Base-by-base conservation (phyloP, 2,797 vertebrate species). In the Xenops minutus region DNA sequence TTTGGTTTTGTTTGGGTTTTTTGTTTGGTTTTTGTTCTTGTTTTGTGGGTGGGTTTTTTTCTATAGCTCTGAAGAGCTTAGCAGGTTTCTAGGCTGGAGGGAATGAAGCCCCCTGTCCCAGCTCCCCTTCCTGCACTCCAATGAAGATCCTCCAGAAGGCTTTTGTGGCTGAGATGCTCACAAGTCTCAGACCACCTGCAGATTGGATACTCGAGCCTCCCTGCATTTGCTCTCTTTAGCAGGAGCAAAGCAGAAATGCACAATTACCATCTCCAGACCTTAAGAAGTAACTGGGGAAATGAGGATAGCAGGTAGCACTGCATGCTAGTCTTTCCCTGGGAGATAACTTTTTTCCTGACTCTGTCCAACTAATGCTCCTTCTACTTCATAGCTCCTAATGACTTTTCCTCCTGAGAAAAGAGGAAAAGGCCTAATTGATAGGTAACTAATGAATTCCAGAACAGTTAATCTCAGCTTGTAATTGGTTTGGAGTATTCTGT, bases 31-130 rank as follows among this genome's bases (percentile, higher is more conserved):
- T 52, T 59, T 18, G 19, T 41, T 59, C 23, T 21, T 41, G 27
- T 19, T 52, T 52, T 52, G 48, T 39, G 13, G 20, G 43, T 24
- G 32, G 39, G 3, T 24, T 54, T 52, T 24, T 39, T 61, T 64
- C 62, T 39, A 14, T 34, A 73, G 26, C 36, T 44, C 36, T 68
- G 46, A 72, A 92, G 39, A 66, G 17, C 41, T 93, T 0, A 0
- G 30, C 49, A 74, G 48, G 64, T 95, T 96, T 94, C 86, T 85
- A 77, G 84, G 64, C 78, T 89, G 36, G 51, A 85, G 58, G 72
- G 49, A 82, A 51, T 44, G 16, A 91, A 94, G 75, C 30, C 75
- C 32, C 14, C 2, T 46, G 34, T 48, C 56, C 15, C n/a, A 73
- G 44, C 30, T 82, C 21, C 37, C 4, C 48, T 72, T 61, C 26